Base-by-base conservation (phyloP, 2,888 invertebrate genomes). In the Nudaria mundana region DNA sequence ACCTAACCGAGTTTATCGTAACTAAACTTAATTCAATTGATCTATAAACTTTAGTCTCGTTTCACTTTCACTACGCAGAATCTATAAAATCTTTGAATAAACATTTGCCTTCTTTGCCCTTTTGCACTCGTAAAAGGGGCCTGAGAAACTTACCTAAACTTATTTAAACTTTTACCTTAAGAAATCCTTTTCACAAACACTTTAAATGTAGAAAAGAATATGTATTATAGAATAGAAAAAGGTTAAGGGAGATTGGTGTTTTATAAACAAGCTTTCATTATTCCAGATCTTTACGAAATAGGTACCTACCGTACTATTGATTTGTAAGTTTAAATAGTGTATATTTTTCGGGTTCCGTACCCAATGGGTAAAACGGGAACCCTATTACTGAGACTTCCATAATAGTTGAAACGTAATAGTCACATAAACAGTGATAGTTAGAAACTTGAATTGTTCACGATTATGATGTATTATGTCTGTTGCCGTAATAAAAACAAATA, bases 161-260 rank as follows among this genome's bases (percentile, higher is more conserved):
- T 87, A 81, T 86, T 86, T 85, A 86, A 86, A 86, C 79, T 88
- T 86, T 81, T 81, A 80, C 84, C 77, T 78, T 79, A 79, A 80
- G 74, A 85, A 86, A 85, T 85, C 85, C 85, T 81, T 85, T 82
- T 76, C 70, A 78, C 76, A 74, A 79, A 75, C 76, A 78, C 78
- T 83, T 83, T 81, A 81, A 83, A 81, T 76, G 78, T 71, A 72
- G 78, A 81, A 81, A 79, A 79, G 82, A 81, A 82, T 81, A 83
- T 82, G 80, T 83, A 80, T 83, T 76, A 74, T 76, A 72, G 70
- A 71, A 76, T 63, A 62, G 69, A 66, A 67, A 62, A 65, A 68
- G 65, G 71, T 72, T 63, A 71, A 63, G 58, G 61, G 56, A 62
- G 63, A 69, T 66, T 62, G 68, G 63, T 67, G 66, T 63, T 56